Evolutionary conservation across 2,113 vertebrate genomes (phyloP).

Genomic region (Eidolon helvum): DNA sequence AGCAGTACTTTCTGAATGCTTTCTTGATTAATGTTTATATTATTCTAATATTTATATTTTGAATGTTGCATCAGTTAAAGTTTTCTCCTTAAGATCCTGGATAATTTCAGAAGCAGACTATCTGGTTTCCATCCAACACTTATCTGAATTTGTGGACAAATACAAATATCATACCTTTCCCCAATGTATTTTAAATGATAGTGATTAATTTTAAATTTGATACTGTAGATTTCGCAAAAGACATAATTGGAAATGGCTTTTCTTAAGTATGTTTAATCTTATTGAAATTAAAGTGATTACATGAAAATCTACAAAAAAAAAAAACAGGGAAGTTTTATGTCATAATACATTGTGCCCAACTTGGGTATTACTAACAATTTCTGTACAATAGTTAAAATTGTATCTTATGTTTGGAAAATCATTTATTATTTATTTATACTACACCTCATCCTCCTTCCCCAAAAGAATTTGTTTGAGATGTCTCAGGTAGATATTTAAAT

Average conservation of each 20-base stretch:
- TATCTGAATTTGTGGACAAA: constrained; percentile 38
- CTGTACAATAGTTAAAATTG: neutral
- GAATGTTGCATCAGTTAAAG: neutral
- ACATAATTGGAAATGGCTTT: neutral
- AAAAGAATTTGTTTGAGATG: neutral
- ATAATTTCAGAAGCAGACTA: constrained; percentile 34
- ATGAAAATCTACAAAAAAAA: constrained; percentile 8
- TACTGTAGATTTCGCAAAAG: constrained; percentile 2
- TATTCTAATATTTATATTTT: constrained; percentile 23
- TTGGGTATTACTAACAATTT: neutral
- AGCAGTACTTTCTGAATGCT: neutral
- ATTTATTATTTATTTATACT: neutral
- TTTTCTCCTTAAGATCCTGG: neutral
- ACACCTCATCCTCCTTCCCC: neutral
- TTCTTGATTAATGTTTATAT: neutral
- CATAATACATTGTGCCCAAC: neutral
- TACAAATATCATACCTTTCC: neutral
- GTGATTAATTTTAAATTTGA: neutral
- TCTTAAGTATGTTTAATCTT: neutral
- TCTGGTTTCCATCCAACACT: neutral
- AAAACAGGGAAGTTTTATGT: neutral
- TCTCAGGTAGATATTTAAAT: neutral
- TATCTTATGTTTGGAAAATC: neutral
- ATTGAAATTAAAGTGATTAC: neutral
- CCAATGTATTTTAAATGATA: neutral